A percentile compares a stretch with the other conserved stretches of the same genome.
Conservation (phyloP, 23 tunicate species). For the Halocynthia aurantium region DNA sequence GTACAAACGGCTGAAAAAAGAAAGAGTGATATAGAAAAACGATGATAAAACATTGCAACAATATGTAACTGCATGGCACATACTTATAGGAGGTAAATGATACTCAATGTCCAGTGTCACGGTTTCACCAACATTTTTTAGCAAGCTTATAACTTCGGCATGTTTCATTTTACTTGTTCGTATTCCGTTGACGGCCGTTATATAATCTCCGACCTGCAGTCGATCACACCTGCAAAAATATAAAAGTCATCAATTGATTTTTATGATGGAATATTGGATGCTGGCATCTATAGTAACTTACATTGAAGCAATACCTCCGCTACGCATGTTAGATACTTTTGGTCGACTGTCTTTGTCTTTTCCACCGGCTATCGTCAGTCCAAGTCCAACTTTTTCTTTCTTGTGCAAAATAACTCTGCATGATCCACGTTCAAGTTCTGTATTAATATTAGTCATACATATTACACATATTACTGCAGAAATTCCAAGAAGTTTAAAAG, state of each 20-base stretch:
- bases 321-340: conserved; percentile 53
- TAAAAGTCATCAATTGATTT: neutral
- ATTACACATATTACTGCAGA: neutral
- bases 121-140: conserved; percentile 83
- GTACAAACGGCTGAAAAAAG: conserved; percentile 56
- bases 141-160: conserved; percentile 85
- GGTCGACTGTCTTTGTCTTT: conserved; percentile 77
- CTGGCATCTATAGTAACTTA: conserved; percentile 23
- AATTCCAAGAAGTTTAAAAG: too few species aligned
- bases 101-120: conserved; percentile 80
- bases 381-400: conserved; percentile 56
- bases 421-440: conserved; percentile 78
- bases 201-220: conserved; percentile 76
- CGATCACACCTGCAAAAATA: conserved; percentile 63
- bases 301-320: conserved; percentile 81
- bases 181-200: conserved; percentile 85
- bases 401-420: conserved; percentile 54
- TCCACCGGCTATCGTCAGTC: conserved; percentile 92
- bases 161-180: conserved; percentile 65
- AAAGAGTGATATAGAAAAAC: neutral
- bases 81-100: conserved; percentile 88
- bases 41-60: neutral
- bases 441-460: neutral
- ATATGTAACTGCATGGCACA: neutral
- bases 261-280: neutral